Evolutionary conservation across 64 coral and sea anemone genomes (phyloP), one percentile per base, ranked within the genome.

Genomic region (Pachyseris speciosa): DNA sequence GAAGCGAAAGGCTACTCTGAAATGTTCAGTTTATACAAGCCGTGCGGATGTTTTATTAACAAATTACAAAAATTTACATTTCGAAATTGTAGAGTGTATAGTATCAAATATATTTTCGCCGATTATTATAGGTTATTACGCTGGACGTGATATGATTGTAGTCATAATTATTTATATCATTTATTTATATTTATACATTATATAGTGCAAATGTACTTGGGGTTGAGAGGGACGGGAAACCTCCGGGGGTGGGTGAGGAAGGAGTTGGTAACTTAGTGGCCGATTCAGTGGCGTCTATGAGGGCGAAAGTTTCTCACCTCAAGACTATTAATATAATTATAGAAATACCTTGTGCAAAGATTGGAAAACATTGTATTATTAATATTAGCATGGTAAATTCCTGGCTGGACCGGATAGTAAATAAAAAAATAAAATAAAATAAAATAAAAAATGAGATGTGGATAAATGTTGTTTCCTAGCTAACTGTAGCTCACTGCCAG

Each of bases 321-420:
- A 61, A 2, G 11, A 31, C 44, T 20, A 29, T 13, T 27, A 47
- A 47, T 9, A 47, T 0, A 47, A 9, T 47, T 47, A 47, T 47
- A 34, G 64, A 71, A 71, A 17, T 40, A 20, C 3, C n/a, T 20
- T 71, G 34, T 71, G 66, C 1, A 58, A 61, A 5, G 22, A n/a
- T n/a, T n/a, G n/a, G n/a, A n/a, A n/a, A 27, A 61, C 20, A 55
- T 68, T 39, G 67, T 16, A 71, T 39, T 20, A 57, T 38, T 27
- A 64, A 25, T 0, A 1, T 10, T 11, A 13, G 5, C 39, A 37
- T 20, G 7, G 42, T n/a, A 13, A 1, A 4, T n/a, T 81, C n/a
- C 33, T 81, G 77, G 77, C 77, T 26, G 77, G 77, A 41, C 77
- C 51, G 63, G 53, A 28, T 22, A 50, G 6, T 22, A 12, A 25